Conservation (phyloP, 2,113 vertebrate genomes). For the Athene noctua region DNA sequence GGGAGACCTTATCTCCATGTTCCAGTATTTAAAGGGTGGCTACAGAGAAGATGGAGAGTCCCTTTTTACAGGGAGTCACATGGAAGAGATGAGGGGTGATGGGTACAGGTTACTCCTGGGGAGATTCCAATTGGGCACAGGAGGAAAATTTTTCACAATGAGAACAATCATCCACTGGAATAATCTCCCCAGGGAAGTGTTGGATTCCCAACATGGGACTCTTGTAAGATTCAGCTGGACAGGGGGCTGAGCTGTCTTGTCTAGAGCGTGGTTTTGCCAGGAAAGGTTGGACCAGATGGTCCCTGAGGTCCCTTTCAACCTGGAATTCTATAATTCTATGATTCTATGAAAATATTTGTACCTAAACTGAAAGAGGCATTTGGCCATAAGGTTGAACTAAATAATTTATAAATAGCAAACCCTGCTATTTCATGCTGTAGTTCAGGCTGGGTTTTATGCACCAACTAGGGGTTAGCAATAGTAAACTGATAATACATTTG, state of each 20-base stretch:
- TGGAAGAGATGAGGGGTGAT: not conserved
- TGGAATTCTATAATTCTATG: not conserved
- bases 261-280: not conserved
- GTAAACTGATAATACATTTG: slow-evolving; percentile 23
- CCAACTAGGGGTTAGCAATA: not conserved
- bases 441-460: not conserved
- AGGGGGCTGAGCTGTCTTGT: not conserved
- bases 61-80: not conserved
- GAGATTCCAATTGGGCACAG: not conserved
- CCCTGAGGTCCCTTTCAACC: not conserved
- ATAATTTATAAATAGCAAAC: not conserved
- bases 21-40: not conserved
- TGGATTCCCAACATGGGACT: accelerated
- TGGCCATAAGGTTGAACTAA: not conserved
- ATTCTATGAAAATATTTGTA: not conserved
- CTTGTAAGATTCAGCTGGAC: not conserved
- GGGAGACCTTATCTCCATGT: not conserved
- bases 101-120: not conserved
- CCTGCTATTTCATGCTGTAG: not conserved
- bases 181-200: not conserved
- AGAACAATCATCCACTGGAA: not conserved
- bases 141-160: not conserved
- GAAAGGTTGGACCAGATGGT: not conserved
- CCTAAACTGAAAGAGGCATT: not conserved
- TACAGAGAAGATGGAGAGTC: too few species aligned